Conservation (phyloP, 2,113 vertebrate genomes). For the rabbit (Oryctolagus cuniculus) region mOryCun1.1 NC_091435.1:124982501-124983000, state of each 20-base stretch:
- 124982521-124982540: no score
- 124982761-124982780: conserved; percentile 10
- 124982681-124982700: no score
- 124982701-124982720: not conserved
- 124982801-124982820: not conserved
- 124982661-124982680: no score
- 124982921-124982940: not conserved
- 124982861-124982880: not conserved
- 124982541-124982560: no score
- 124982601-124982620: no score
- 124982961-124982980: not conserved
- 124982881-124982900: not conserved
- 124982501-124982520: no score
- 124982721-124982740: not conserved
- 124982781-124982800: not conserved
- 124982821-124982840: not conserved
- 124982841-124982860: not conserved
- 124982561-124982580: no score
- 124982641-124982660: no score
- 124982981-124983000: not conserved
- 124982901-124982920: not conserved
- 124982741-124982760: not conserved
- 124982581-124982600: no score
- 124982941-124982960: not conserved
- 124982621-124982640: no score